Conservation (phyloP, 2,888 invertebrate genomes). For the Morpho helenor region DNA sequence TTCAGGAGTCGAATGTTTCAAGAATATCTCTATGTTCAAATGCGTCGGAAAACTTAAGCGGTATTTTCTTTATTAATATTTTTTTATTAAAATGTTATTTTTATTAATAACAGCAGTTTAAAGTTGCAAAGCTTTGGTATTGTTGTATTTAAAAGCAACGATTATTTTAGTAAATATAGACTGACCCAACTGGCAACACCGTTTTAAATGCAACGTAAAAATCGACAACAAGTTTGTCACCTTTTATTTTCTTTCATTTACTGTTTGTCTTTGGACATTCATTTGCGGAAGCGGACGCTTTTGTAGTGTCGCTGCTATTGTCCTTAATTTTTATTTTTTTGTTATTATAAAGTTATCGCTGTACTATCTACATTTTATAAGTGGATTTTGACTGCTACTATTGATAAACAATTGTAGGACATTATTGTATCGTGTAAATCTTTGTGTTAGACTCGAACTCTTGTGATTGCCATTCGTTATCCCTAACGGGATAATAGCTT, state of each 20-base stretch:
- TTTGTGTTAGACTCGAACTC: constrained; percentile 46
- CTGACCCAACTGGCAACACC: too few relatives aligned
- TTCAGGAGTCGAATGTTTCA: constrained; percentile 58
- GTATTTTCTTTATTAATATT: constrained; percentile 33
- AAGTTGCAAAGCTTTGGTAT: too few relatives aligned
- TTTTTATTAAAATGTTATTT: too few relatives aligned
- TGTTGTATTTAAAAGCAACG: too few relatives aligned
- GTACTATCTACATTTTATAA: constrained; percentile 42
- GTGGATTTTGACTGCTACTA: constrained; percentile 50
- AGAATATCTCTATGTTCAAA: constrained; percentile 47
- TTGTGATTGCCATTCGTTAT: constrained; percentile 65
- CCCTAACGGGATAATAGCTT: constrained; percentile 78
- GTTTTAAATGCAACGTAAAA: too few relatives aligned
- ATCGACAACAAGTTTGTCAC: not conserved
- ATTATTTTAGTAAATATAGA: too few relatives aligned
- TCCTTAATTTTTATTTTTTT: constrained; percentile 69
- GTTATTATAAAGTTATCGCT: constrained; percentile 50
- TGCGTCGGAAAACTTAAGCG: constrained; percentile 54
- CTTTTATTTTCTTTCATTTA: not conserved
- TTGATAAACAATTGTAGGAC: constrained; percentile 49
- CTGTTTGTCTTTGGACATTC: constrained; percentile 34
- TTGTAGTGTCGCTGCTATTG: constrained; percentile 51
- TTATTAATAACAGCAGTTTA: not conserved
- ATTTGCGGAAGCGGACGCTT: constrained; percentile 67
- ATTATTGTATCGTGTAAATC: constrained; percentile 40